Conservation (phyloP, 2,797 vertebrate genomes). For the Tinamus major region DNA sequence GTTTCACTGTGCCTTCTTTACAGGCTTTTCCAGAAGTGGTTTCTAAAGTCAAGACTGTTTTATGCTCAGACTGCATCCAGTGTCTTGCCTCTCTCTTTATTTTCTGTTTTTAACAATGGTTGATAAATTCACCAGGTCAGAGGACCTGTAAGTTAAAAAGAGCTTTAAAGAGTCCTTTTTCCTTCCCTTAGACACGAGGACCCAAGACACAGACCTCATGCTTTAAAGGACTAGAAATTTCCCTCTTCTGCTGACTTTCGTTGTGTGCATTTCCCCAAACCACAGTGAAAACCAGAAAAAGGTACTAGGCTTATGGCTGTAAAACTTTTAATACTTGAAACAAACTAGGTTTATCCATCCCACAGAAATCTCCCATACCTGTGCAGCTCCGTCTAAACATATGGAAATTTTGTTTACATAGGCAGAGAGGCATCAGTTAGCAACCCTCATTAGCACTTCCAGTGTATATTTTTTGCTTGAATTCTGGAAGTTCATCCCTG, state of each 20-base stretch:
- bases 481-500: not conserved
- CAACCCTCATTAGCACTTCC: not conserved
- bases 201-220: not conserved
- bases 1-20: not conserved
- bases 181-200: not conserved
- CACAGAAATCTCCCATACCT: not conserved
- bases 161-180: not conserved
- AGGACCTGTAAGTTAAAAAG: not conserved
- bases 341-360: not conserved
- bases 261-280: accelerated
- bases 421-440: not conserved
- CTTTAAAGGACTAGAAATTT: not conserved
- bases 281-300: not conserved
- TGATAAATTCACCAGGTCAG: not conserved
- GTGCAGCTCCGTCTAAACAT: not conserved
- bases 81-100: not conserved
- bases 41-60: not conserved
- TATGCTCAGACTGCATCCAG: not conserved
- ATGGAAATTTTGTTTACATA: not conserved
- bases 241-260: not conserved
- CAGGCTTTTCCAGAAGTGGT: not conserved
- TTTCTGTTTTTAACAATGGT: not conserved
- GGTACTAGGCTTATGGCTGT: not conserved
- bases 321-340: not conserved
- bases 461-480: not conserved